Evolutionary conservation across 2,888 invertebrate genomes (phyloP), one percentile per base, ranked within the genome.

Genomic region (Muschampia staudingeri): DNA sequence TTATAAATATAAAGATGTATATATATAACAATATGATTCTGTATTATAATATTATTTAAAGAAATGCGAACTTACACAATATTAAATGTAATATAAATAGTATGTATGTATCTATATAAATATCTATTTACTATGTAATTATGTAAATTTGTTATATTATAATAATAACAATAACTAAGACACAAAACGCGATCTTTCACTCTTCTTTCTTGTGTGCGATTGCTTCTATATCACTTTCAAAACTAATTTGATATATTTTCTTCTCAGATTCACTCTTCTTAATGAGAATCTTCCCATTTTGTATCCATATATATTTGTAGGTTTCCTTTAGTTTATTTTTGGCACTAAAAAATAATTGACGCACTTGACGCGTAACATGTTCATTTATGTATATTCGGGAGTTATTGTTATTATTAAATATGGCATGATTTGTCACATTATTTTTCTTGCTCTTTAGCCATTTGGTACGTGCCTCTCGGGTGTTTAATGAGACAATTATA

Each of bases 251-350:
- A 67, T 76, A 44, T 7, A 80, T 72, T 75, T 84, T 82, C 19
- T 69, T 75, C 11, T 80, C 80, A 65, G 8, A 40, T 69, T 76
- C 69, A 34, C 75, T 78, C 42, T 81, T 84, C 61, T 78, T 83
- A 19, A 82, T 42, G 5, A 37, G 7, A 37, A 37, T 37, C 7
- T 37, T 37, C 5, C 37, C 37, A 7, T 37, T 37, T 37, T 84
- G 82, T 61, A 84, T 78, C 84, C 84, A 82, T 52, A 84, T 82
- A 75, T 37, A 84, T 34, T 78, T 81, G 65, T 77, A 81, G 19
- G 30, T 61, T 42, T 48, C 40, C 44, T 84, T 84, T 56, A 84
- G 61, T 48, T 81, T 72, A n/a, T 73, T 69, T 65, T 79, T 84
- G 6, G 81, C 37, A 48, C 12, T 19, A 81, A 81, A 84, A 42